Evolutionary conservation across 2,797 vertebrate genomes (phyloP).

Genomic region (Sparidentex hasta): DNA sequence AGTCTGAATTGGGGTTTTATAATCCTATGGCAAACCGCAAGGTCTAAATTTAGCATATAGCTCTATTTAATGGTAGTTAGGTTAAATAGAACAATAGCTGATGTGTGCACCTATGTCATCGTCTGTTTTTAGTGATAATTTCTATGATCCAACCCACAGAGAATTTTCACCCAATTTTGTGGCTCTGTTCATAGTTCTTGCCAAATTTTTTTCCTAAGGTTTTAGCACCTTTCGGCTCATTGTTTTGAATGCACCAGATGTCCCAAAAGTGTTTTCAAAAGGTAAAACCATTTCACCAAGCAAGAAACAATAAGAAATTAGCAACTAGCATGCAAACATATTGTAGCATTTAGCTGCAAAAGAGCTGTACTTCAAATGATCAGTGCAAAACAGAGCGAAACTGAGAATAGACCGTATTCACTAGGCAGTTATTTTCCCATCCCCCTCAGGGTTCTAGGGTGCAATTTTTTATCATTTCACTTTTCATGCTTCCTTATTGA

Average conservation of each 20-base stretch:
- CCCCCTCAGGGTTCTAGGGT: too few species aligned
- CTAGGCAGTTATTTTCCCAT: too few species aligned
- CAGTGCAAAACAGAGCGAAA: background rate
- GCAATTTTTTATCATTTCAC: too few species aligned
- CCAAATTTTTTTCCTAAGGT: background rate
- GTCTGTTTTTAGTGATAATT: background rate
- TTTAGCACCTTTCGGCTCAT: conserved; percentile 5
- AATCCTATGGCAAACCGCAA: conserved; percentile 36
- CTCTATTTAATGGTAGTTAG: conserved; percentile 47
- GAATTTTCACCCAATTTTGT: background rate
- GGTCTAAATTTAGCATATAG: conserved; percentile 44
- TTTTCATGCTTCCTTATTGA: too few species aligned
- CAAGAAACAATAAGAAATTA: background rate
- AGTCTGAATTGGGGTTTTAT: conserved; percentile 53
- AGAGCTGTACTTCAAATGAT: background rate
- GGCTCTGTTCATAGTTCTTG: too few species aligned
- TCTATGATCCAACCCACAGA: background rate
- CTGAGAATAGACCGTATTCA: background rate
- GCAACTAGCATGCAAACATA: background rate
- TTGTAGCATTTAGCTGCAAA: background rate
- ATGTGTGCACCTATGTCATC: background rate
- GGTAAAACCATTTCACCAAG: background rate
- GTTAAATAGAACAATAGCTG: conserved; percentile 43
- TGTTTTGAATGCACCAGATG: background rate
- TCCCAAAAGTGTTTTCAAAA: background rate